Conservation (phyloP, 2,888 invertebrate species). For the Lutraria lutraria region DNA sequence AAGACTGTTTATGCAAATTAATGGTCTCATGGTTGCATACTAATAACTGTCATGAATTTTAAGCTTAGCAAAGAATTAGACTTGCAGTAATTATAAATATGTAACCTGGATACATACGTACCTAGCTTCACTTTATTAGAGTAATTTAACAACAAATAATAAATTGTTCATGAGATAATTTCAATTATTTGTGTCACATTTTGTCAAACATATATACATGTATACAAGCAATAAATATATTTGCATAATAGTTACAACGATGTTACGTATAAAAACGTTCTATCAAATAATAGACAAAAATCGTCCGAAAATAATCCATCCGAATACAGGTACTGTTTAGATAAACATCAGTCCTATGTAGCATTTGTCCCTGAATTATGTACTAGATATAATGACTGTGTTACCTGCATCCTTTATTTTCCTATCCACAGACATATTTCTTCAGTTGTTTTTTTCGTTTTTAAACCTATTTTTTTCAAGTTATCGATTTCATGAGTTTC, state of each 20-base stretch:
- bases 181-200: not conserved
- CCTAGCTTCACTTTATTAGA: too few relatives aligned
- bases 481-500: not conserved
- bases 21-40: too few relatives aligned
- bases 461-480: too few relatives aligned
- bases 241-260: too few relatives aligned
- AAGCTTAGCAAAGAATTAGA: too few relatives aligned
- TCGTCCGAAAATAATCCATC: not conserved
- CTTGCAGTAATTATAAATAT: too few relatives aligned
- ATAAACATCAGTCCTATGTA: not conserved
- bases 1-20: too few relatives aligned
- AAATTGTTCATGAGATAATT: too few relatives aligned
- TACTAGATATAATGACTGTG: not conserved
- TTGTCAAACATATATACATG: not conserved
- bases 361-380: not conserved
- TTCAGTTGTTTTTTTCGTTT: not conserved
- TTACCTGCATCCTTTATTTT: constrained; percentile 58
- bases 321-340: not conserved
- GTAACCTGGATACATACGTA: too few relatives aligned
- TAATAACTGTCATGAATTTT: too few relatives aligned
- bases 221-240: not conserved
- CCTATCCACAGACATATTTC: constrained; percentile 51
- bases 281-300: not conserved
- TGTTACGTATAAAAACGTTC: not conserved
- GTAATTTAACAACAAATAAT: too few relatives aligned